A percentile compares a stretch with the other conserved stretches of the same genome.
Evolutionary conservation across 2,113 vertebrate genomes (phyloP).

Genomic region (Panthera uncia): DNA sequence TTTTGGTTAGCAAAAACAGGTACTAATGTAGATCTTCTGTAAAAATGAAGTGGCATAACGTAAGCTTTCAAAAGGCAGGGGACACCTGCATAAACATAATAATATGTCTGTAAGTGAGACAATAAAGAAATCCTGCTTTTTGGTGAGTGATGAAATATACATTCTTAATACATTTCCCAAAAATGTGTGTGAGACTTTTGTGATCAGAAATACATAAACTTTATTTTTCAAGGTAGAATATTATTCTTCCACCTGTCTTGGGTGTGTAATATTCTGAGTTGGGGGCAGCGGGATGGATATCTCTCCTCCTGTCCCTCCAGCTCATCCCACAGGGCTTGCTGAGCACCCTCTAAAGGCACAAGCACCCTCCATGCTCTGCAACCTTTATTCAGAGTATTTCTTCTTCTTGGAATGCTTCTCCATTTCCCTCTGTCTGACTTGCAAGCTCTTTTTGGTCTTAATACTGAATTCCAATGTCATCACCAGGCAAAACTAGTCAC

Average conservation of each 20-base stretch:
- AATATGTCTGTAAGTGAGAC: background rate
- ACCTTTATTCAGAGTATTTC: background rate
- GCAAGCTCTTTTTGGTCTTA: background rate
- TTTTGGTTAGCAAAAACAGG: background rate
- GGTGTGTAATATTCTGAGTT: background rate
- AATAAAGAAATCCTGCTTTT: background rate
- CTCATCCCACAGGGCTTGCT: background rate
- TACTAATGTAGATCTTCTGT: background rate
- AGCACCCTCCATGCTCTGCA: background rate
- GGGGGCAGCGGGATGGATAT: rapidly evolving
- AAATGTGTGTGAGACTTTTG: background rate
- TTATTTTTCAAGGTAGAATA: background rate
- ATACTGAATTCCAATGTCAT: no score
- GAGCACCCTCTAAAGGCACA: background rate
- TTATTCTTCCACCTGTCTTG: background rate
- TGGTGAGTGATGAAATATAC: background rate
- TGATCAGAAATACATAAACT: background rate
- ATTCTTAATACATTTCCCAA: background rate
- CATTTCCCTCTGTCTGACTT: background rate
- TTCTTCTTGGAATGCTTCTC: background rate
- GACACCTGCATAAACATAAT: background rate
- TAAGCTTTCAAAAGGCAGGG: background rate
- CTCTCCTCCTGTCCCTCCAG: background rate
- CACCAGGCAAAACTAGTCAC: background rate
- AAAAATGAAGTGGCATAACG: background rate